Conservation (phyloP, 2,797 vertebrate species). For the Chloroceryle inda region DNA sequence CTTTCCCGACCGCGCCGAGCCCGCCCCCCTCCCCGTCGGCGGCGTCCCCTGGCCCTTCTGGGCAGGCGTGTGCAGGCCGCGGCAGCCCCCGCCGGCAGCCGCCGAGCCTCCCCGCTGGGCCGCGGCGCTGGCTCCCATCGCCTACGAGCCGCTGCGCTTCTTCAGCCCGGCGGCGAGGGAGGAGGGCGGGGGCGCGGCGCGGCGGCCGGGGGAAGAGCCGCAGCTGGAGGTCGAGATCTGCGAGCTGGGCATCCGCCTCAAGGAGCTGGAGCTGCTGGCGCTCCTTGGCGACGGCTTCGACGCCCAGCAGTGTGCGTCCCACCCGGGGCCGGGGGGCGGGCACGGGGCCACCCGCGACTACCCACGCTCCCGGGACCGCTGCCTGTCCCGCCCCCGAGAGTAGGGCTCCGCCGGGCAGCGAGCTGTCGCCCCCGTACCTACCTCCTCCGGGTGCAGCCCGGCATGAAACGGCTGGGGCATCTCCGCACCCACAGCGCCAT, state of each 20-base stretch:
- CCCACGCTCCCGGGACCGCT: not conserved
- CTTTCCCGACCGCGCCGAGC: constrained; percentile 70
- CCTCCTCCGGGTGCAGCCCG: too few relatives aligned
- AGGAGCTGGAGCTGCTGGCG: constrained; percentile 80
- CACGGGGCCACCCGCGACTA: not conserved
- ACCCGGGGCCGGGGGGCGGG: not conserved
- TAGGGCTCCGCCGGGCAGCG: not conserved
- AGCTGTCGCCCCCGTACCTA: not conserved
- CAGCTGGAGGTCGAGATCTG: constrained; percentile 74
- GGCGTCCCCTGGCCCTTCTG: constrained; percentile 57
- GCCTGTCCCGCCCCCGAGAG: not conserved
- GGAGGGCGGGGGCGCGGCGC: not conserved
- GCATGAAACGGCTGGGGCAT: too few relatives aligned
- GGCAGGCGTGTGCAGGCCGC: not conserved
- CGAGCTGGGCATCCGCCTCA: constrained; percentile 80
- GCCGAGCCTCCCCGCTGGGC: constrained; percentile 58
- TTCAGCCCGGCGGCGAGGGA: constrained; percentile 60
- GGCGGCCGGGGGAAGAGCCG: not conserved
- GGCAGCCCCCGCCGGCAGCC: not conserved
- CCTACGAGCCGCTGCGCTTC: constrained; percentile 77
- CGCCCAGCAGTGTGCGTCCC: constrained; percentile 35
- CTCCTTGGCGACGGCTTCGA: constrained; percentile 79
- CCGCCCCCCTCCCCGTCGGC: not conserved
- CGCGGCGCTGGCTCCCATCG: constrained; percentile 65
- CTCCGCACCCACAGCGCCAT: not conserved